Evolutionary conservation across 1,140 invertebrate genomes (phyloP), one percentile per base, ranked within the genome.

Genomic region (Heliothis virescens): DNA sequence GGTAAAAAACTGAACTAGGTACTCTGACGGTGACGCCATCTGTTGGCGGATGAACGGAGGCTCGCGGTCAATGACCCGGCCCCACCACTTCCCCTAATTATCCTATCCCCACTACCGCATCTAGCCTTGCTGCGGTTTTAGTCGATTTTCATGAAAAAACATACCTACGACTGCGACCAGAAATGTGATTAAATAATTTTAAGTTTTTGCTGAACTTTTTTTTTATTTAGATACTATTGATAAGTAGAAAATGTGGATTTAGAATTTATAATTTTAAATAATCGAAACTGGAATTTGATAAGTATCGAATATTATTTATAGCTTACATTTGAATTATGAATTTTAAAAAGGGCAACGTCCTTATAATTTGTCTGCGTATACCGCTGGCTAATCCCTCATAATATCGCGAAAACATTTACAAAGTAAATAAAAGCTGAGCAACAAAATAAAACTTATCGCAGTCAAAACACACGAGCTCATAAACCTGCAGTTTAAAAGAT

Each of bases 1-100:
- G 15, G 57, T 53, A 65, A 65, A 75, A 77, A 65, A 77, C 60
- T 77, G 13, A 53, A 53, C 74, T 77, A 41, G 34, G 34, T 41
- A 48, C 50, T 55, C 47, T 2, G 29, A n/a, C 59, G 59, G 79
- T 85, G 79, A 80, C 80, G 80, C 80, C 83, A 85, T 73, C 67
- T 55, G 76, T 78, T 73, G 79, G 71, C 52, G 73, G 65, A 71
- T 65, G 29, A 52, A 26, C 69, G 79, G 78, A 88, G 82, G 76
- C 84, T 86, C 75, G 69, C 78, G 84, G 83, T 88, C 85, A 87
- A 85, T 81, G 84, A 81, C 79, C 85, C 60, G 73, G 75, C 83
- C 81, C 79, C 82, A 80, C 85, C 83, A 75, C 83, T 74, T 81
- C 85, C 83, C 84, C 83, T 90, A 90, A 92, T 91, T 90, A 89